Conservation (phyloP, 2,797 vertebrate genomes). For the Thaleichthys pacificus region DNA sequence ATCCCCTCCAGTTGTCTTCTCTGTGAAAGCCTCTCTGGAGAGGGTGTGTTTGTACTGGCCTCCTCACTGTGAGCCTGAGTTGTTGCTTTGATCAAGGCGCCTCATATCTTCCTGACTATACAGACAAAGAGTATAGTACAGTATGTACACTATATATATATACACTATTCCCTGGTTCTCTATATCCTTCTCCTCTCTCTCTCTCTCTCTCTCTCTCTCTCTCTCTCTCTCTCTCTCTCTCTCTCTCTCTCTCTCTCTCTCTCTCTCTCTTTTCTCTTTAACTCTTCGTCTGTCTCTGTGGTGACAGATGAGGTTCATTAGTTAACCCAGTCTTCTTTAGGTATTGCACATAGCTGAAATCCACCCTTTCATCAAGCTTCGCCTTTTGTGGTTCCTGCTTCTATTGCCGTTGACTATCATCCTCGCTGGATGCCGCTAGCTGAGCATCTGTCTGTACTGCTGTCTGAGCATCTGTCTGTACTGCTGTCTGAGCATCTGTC, state of each 20-base stretch:
- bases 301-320: neutral
- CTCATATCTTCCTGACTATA: constrained; percentile 15
- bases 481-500: too few relatives aligned
- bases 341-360: neutral
- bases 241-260: neutral
- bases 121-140: constrained; percentile 4
- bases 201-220: neutral
- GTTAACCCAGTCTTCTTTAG: neutral
- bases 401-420: neutral
- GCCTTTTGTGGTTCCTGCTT: neutral
- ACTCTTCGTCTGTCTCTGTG: neutral
- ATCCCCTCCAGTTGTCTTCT: constrained; percentile 26
- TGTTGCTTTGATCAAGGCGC: constrained; percentile 25
- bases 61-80: constrained; percentile 14
- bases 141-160: neutral
- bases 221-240: neutral
- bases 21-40: constrained; percentile 26
- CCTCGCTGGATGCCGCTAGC: too few relatives aligned
- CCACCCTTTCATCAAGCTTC: too few relatives aligned
- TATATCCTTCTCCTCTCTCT: neutral
- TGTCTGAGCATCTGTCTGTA: too few relatives aligned
- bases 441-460: too few relatives aligned
- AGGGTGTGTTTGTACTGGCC: neutral
- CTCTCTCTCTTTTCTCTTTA: neutral
- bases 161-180: neutral